These are phyloP conservation scores for Lycodopsis pacificus DNA, from an alignment of 2,797 vertebrate genomes.

Conservation along the genomic window DNA sequence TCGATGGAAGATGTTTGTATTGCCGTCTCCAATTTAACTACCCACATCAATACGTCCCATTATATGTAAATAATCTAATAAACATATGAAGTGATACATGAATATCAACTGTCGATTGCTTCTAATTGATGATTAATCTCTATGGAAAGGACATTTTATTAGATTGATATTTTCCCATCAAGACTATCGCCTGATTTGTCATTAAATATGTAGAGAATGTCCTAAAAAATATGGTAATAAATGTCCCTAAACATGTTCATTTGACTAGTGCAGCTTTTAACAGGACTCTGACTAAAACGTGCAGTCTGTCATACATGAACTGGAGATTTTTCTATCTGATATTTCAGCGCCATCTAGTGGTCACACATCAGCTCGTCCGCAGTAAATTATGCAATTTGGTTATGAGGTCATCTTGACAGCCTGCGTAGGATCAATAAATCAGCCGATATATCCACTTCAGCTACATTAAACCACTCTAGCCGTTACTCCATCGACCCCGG, in stretches of 20 bases:
- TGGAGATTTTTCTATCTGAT: neutral
- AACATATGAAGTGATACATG: constrained; percentile 61
- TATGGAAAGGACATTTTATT: neutral
- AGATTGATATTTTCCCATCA: neutral
- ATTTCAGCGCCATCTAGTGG: constrained; percentile 79
- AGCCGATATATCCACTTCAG: constrained; percentile 76
- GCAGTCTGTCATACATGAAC: neutral
- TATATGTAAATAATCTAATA: constrained; percentile 81
- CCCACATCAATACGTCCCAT: constrained; percentile 49
- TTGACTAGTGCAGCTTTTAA: neutral
- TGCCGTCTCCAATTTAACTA: constrained; percentile 34
- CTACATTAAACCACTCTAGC: constrained; percentile 68
- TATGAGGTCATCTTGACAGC: constrained; percentile 66
- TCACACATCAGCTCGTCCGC: neutral
- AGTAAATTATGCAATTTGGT: constrained; percentile 18
- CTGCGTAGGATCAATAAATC: constrained; percentile 67
- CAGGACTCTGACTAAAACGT: neutral
- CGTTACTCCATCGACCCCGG: constrained; percentile 57
- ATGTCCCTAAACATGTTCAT: neutral
- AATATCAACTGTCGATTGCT: neutral
- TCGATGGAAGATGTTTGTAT: constrained; percentile 58
- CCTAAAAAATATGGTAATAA: neutral
- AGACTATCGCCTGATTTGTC: neutral
- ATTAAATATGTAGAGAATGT: neutral
- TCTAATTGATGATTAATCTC: neutral